Evolutionary conservation across 2,888 invertebrate species (phyloP), one percentile per base, ranked within the genome.

Genomic region (Arrhopalites spinosus): DNA sequence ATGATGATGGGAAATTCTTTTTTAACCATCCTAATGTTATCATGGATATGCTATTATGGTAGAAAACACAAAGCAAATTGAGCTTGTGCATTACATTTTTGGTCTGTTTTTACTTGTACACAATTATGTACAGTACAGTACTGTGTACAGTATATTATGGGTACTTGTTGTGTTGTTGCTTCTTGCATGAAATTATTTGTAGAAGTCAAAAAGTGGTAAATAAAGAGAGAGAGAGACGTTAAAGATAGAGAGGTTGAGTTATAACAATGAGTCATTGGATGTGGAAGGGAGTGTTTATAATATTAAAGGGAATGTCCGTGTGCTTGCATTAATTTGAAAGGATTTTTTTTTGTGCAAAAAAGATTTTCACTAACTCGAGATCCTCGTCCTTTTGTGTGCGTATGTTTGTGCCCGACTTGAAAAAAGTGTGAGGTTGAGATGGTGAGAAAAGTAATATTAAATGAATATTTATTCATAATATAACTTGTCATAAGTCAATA

Each of bases 161-260:
- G n/a, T 64, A 29, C 29, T 29, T 11, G 27, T 29, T 64, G n/a
- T n/a, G 20, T 56, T 56, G 56, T 56, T 1, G 11, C 29, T 64
- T 64, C 67, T 67, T 67, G 45, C 67, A 67, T 67, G 47, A 67
- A 67, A 67, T 67, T 23, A 67, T 67, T 67, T 20, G 11, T 8
- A 63, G 27, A 63, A 25, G 50, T 70, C n/a, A 56, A 27, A 36
- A 20, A 68, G 20, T n/a, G 23, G 50, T 68, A 68, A 25, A 68
- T n/a, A 66, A 27, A 66, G 30, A 36, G 66, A 66, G 66, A 66
- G 3, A 13, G 36, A 66, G 36, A 68, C 20, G 25, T 23, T 17
- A 17, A 68, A 11, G 36, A 36, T 3, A 36, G 36, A 36, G 36
- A 36, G 36, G 36, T 36, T 36, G 20, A 25, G 59, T 59, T 59